phyloP scores from a whole-genome alignment of 53 echinoderm and acorn worm species.

The Apostichopus leukothele region DNA sequence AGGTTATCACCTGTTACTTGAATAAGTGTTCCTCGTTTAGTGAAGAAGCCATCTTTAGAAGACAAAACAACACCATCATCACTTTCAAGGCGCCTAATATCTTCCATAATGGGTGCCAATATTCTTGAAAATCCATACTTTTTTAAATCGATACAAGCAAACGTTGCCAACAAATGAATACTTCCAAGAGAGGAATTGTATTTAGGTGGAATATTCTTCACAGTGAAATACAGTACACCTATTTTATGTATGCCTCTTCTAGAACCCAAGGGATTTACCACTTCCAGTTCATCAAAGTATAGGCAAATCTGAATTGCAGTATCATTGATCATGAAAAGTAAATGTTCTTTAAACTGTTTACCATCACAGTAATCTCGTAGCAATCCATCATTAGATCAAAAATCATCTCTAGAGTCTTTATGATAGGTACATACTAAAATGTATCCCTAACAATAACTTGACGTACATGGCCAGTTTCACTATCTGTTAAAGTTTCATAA shows the following conservation, averaged over 20 bases:
- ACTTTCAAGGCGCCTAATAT: slow-evolving; percentile 51
- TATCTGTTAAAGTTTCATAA: slow-evolving; percentile 24
- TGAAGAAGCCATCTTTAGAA: slow-evolving; percentile 34
- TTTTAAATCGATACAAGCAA: slow-evolving; percentile 45
- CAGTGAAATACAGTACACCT: slow-evolving; percentile 52
- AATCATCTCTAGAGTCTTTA: slow-evolving; percentile 21
- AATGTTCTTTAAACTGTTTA: slow-evolving; percentile 27
- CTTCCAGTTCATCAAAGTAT: slow-evolving; percentile 61
- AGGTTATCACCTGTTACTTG: slow-evolving; percentile 56
- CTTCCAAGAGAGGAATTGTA: slow-evolving; percentile 49
- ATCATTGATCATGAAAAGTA: background rate
- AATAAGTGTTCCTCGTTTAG: slow-evolving; percentile 47
- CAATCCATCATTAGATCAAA: slow-evolving; percentile 1
- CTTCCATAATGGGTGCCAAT: slow-evolving; percentile 52
- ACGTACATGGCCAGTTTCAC: background rate
- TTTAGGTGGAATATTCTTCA: slow-evolving; percentile 57
- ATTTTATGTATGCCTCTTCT: slow-evolving; percentile 59
- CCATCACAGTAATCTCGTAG: slow-evolving; percentile 55
- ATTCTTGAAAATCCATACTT: slow-evolving; percentile 59
- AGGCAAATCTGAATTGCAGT: slow-evolving; percentile 45
- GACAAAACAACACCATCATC: slow-evolving; percentile 48
- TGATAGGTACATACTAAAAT: slow-evolving; percentile 46
- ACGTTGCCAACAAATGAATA: slow-evolving; percentile 50
- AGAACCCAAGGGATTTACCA: slow-evolving; percentile 60
- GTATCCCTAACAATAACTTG: slow-evolving; percentile 34